Base-by-base conservation (phyloP, 2,113 vertebrate species). In the Actinemys pallida region DNA sequence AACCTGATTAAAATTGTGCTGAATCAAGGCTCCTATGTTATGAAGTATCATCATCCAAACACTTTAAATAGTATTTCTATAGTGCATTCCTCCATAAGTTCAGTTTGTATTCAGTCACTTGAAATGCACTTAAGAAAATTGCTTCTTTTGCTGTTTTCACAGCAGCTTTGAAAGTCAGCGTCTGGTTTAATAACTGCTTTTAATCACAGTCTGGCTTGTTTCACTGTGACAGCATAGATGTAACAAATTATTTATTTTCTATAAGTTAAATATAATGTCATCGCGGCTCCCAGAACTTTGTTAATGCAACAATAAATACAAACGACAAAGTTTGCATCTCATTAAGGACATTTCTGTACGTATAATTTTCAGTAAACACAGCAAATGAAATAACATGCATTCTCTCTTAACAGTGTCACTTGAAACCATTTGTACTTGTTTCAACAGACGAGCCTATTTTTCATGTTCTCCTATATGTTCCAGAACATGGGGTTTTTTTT, bases 41-140 rank as follows among this genome's bases (percentile, higher is more conserved):
- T 96, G 94, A 97, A 97, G 97, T 94, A 94, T 93, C 97, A 96
- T 97, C 94, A 96, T 94, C 84, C 93, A 95, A 96, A 93, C 87
- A 62, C 95, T 93, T 95, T 94, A 95, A 97, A 96, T 84, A 94
- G 94, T 91, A 95, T 96, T 69, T 95, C 96, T 94, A 54, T 96
- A 96, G 93, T 90, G 88, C 81, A 90, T 93, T 90, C 95, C 96
- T 65, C 89, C 90, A 82, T 93, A 97, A 95, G 95, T 97, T 98
- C 93, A 95, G 29, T 97, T 97, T 97, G 97, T 96, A 96, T 95
- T 94, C 95, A 97, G 96, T 96, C 97, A 95, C 96, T 98, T 97
- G 91, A 97, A 98, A 98, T 27, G 94, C 96, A 97, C 97, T 98
- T 97, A 97, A 94, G 96, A 94, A 98, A 98, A 98, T 97, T 97